These are phyloP conservation scores for Apteryx mantelli DNA, from an alignment of 2,113 vertebrate genomes.

Conservation along the genomic window DNA sequence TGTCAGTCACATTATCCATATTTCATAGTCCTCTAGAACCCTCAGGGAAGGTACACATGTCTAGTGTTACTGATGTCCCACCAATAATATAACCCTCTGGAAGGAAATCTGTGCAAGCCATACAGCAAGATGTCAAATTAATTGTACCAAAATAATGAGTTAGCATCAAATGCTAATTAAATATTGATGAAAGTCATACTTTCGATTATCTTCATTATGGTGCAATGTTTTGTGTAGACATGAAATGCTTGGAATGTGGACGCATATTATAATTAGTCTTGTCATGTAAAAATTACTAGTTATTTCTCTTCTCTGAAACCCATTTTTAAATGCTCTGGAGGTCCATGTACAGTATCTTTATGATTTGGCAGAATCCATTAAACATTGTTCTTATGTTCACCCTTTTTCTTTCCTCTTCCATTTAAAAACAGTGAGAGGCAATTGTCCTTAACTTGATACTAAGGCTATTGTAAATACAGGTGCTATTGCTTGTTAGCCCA, in stretches of 20 bases:
- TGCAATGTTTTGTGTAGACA: slow-evolving; percentile 71
- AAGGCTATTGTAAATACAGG: not conserved
- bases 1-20: slow-evolving; percentile 52
- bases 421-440: not conserved
- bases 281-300: slow-evolving; percentile 17
- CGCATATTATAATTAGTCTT: slow-evolving; percentile 61
- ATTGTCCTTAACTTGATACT: not conserved
- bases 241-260: slow-evolving; percentile 58
- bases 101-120: slow-evolving; percentile 70
- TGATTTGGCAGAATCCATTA: not conserved
- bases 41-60: slow-evolving; percentile 42
- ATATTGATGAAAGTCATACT: slow-evolving; percentile 83
- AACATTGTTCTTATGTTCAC: not conserved
- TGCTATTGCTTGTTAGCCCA: not conserved
- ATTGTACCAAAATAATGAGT: slow-evolving; percentile 81
- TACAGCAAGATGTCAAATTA: slow-evolving; percentile 78
- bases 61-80: slow-evolving; percentile 33
- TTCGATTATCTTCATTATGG: slow-evolving; percentile 81
- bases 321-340: not conserved
- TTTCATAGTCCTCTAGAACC: slow-evolving; percentile 50
- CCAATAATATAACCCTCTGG: slow-evolving; percentile 60
- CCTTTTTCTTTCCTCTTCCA: not conserved
- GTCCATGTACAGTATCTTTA: not conserved
- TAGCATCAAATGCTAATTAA: slow-evolving; percentile 84
- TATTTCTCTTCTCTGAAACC: slow-evolving; percentile 36